A percentile compares a stretch with the other conserved stretches of the same genome.
These are phyloP conservation scores for Istiophorus platypterus DNA, from an alignment of 2,113 vertebrate species.

Conservation along the genomic window DNA sequence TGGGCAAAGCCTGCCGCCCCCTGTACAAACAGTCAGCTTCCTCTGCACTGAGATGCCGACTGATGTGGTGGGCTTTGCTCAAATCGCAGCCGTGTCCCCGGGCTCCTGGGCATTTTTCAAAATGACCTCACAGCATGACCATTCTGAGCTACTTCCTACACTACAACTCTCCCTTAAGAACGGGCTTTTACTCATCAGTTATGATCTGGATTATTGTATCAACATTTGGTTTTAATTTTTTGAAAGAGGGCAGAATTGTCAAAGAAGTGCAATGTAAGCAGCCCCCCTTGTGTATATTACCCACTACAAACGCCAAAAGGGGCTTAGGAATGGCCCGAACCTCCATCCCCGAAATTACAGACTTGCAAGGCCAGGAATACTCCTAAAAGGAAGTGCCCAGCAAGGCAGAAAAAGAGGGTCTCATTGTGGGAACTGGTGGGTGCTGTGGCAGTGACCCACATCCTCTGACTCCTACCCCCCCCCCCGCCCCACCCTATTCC, in stretches of 20 bases:
- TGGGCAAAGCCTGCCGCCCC: constrained; percentile 34
- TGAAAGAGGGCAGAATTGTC: constrained; percentile 59
- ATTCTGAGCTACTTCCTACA: constrained; percentile 49
- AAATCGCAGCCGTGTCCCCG: constrained; percentile 33
- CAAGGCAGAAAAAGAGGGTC: constrained; percentile 72
- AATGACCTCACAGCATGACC: constrained; percentile 66
- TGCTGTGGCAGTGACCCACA: constrained; percentile 77
- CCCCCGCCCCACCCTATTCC: constrained; percentile 11
- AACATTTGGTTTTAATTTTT: constrained; percentile 78
- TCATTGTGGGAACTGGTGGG: constrained; percentile 78
- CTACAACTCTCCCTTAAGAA: constrained; percentile 45
- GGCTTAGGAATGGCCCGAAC: constrained; percentile 62
- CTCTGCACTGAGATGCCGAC: constrained; percentile 57
- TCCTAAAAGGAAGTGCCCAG: constrained; percentile 67
- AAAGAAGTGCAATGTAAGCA: constrained; percentile 73
- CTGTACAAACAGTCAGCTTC: constrained; percentile 66
- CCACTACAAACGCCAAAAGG: constrained; percentile 67
- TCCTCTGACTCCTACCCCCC: constrained; percentile 63
- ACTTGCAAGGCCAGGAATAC: constrained; percentile 75
- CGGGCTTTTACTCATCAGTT: constrained; percentile 23
- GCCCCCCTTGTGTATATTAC: constrained; percentile 57
- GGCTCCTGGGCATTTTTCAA: constrained; percentile 49
- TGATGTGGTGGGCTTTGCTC: constrained; percentile 56
- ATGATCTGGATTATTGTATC: constrained; percentile 60
- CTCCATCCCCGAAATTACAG: constrained; percentile 73